Evolutionary conservation across 2,888 invertebrate species (phyloP), one percentile per base, ranked within the genome.

Genomic region (Urechis unicinctus): DNA sequence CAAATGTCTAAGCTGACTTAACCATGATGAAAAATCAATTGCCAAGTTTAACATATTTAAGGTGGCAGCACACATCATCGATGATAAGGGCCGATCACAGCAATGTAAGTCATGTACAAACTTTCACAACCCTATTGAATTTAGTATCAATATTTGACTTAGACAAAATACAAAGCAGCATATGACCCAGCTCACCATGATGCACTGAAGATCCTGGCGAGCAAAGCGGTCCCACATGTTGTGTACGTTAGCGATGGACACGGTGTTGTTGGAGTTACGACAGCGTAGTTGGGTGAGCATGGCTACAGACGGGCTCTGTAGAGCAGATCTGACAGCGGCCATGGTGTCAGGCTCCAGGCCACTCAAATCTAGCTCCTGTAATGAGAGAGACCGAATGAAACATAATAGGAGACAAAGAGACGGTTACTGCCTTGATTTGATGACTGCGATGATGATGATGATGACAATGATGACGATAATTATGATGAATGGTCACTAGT

Each of bases 221-320:
- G 66, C 59, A 53, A 68, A 64, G 44, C 63, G 55, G 30, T 68
- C 72, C 65, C 68, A 75, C n/a, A 65, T 60, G 3, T 72, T 67
- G 61, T 77, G 77, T 17, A 74, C 65, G 61, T 75, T 77, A 53
- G 71, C 74, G 5, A 75, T 62, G 21, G 70, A 71, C 21, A 75
- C 42, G 4, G 59, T 48, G 28, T 65, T 66, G 21, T 65, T 66
- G 6, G 70, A 69, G 24, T 57, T 60, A 29, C 68, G 64, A 61
- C 71, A 70, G 50, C 60, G 52, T 4, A 76, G 63, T 42, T 63
- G 62, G 0, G 70, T 68, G 45, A 76, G 48, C 9, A 74, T 60
- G 4, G 73, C 60, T 6, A 76, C 73, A 51, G 73, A 71, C 9
- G 71, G 65, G 29, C 64, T 56, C 47, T 70, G 65, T 50, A 74